These are phyloP conservation scores for Leptinotarsa juncta DNA, from an alignment of 2,888 invertebrate genomes.

Conservation along the genomic window DNA sequence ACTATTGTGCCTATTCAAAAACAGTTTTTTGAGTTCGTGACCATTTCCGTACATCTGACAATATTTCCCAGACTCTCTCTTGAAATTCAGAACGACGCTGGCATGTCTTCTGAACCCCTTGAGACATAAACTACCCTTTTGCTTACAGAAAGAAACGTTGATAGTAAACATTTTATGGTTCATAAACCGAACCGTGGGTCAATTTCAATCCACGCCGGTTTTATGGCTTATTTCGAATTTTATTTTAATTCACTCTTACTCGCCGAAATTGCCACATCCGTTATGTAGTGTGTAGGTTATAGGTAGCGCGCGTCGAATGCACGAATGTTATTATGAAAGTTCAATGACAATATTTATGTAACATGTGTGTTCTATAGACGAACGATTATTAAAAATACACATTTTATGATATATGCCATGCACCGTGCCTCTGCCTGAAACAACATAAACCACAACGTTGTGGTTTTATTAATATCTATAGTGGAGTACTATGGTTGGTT, in stretches of 20 bases:
- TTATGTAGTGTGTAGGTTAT: background rate
- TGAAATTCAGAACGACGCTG: background rate
- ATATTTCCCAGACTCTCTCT: background rate
- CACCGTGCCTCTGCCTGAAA: background rate
- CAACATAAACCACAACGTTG: background rate
- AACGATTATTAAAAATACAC: constrained; percentile 4
- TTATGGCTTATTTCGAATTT: constrained; percentile 49
- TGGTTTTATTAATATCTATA: too few relatives aligned
- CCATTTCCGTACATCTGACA: background rate
- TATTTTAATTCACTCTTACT: constrained; percentile 48
- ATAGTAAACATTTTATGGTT: constrained; percentile 60
- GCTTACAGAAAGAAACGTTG: constrained; percentile 45
- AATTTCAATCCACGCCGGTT: constrained; percentile 53
- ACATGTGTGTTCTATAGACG: constrained; percentile 2
- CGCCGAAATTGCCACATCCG: constrained; percentile 18
- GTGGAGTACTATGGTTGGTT: too few relatives aligned
- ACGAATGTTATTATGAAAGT: constrained; percentile 17
- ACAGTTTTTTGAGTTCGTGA: too few relatives aligned
- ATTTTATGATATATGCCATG: constrained; percentile 15
- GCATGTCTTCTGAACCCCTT: constrained; percentile 1
- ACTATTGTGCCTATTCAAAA: too few relatives aligned
- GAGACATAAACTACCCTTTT: constrained; percentile 21
- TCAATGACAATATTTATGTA: constrained; percentile 22
- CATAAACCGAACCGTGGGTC: constrained; percentile 57
- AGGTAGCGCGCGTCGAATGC: constrained; percentile 5